A percentile compares a stretch with the other conserved stretches of the same genome.
phyloP scores from a whole-genome alignment of 1,140 invertebrate genomes.

The Polypedilum vanderplanki region DNA sequence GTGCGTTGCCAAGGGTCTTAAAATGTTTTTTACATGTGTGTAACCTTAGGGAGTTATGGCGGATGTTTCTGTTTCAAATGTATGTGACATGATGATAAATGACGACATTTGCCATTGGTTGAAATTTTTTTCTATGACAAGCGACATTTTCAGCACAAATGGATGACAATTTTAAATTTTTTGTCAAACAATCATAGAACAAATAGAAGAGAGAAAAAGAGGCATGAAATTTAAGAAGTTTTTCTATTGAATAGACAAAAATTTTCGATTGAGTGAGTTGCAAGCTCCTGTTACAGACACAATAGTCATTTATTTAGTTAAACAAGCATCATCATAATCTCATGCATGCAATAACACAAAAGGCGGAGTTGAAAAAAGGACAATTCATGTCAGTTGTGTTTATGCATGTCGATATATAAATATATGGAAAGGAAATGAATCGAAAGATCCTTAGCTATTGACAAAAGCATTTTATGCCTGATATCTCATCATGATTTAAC shows the following conservation, averaged over 20 bases:
- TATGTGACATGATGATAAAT: not conserved
- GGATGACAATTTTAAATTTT: not conserved
- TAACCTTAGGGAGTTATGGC: not conserved
- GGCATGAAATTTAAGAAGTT: not conserved
- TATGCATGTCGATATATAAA: not conserved
- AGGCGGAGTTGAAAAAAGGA: not conserved
- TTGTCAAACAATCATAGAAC: not conserved
- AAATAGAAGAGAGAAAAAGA: constrained; percentile 9
- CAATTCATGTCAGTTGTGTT: constrained; percentile 16
- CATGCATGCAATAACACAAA: not conserved
- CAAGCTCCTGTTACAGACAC: not conserved
- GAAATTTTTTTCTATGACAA: not conserved
- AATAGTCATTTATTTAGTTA: not conserved
- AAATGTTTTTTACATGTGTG: not conserved
- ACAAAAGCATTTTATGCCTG: not conserved
- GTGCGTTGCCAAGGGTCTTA: not conserved
- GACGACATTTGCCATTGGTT: not conserved
- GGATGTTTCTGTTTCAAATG: not conserved
- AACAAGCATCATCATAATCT: not conserved
- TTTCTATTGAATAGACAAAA: not conserved
- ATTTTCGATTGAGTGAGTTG: not conserved
- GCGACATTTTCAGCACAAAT: not conserved
- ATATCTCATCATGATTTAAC: not conserved
- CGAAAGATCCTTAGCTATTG: not conserved
- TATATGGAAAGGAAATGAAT: not conserved